Evolutionary conservation across 2,113 vertebrate species (phyloP).

Genomic region (Psammodynastes pulverulentus): DNA sequence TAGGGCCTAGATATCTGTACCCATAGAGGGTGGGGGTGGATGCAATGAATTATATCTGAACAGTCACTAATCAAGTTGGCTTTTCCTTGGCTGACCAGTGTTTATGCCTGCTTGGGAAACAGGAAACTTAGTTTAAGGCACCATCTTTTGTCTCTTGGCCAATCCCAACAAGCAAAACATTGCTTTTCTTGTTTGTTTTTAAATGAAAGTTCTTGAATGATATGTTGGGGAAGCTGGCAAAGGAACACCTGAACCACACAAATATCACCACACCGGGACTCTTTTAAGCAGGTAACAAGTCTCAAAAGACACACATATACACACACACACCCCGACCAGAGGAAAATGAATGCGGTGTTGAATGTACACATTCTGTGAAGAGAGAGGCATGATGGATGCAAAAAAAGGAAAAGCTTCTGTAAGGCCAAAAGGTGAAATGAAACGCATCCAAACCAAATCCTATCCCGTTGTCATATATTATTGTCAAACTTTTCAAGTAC

Average conservation of each 20-base stretch:
- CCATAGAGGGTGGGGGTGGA: background rate
- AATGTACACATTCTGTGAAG: constrained; percentile 37
- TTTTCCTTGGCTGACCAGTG: background rate
- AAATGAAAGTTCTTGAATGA: background rate
- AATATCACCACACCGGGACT: background rate
- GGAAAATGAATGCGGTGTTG: constrained; percentile 53
- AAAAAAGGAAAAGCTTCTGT: constrained; percentile 72
- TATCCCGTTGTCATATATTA: constrained; percentile 65
- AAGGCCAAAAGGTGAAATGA: constrained; percentile 81
- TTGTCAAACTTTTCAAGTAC: constrained; percentile 63
- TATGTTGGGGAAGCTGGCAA: background rate
- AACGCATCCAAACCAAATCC: constrained; percentile 64
- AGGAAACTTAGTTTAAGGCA: constrained; percentile 6
- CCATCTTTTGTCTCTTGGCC: background rate
- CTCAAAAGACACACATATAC: too few relatives aligned
- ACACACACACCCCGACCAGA: constrained; percentile 39
- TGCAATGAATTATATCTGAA: background rate
- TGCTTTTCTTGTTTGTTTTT: background rate
- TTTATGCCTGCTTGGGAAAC: background rate
- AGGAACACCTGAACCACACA: background rate
- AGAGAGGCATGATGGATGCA: constrained; percentile 52
- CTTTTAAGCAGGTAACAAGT: constrained; percentile 39
- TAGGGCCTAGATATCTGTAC: background rate
- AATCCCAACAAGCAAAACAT: background rate
- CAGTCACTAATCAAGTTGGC: background rate